Evolutionary conservation across 2,113 vertebrate species (phyloP), one percentile per base, ranked within the genome.

Genomic region (Eulemur macaco): DNA sequence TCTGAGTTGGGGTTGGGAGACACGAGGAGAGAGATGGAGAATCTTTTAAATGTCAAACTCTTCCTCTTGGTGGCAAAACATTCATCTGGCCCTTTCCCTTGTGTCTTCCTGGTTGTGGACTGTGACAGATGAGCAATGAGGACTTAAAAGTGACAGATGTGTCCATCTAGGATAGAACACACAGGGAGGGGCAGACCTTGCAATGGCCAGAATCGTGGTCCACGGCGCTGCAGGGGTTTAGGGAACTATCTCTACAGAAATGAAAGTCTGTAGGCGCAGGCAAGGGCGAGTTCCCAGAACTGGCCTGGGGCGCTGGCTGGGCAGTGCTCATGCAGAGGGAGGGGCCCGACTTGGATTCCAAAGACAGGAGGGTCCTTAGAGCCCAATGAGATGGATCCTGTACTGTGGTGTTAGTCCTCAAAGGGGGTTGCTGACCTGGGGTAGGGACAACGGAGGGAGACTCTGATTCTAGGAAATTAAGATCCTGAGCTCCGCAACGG

Each of bases 81-180:
- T 94, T 82, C 84, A 52, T 86, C 56, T 71, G 52, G 39, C 60
- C 39, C 66, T 45, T 85, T 39, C 18, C 25, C 85, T 58, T 31
- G 31, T 86, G 58, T 66, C 68, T 76, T 83, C 27, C 39, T 39
- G 56, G 50, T 39, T 73, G 88, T 96, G 64, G 60, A 31, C 77
- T 17, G 0, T 91, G 90, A 90, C 94, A 96, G 73, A 94, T 94
- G 86, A 96, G 56, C 90, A 84, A 87, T 88, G 54, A 47, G 45
- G 77, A 85, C 64, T 78, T 96, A 86, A 92, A 97, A 95, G 94
- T 94, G 97, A 97, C 89, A 95, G 96, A 96, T 95, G 92, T 66
- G 37, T 77, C 82, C 60, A 8, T 76, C 47, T 50, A 71, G 39
- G 56, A 11, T 6, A 42, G n/a, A 34, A 95, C 77, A 92, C 56